Evolutionary conservation across 1,140 invertebrate genomes (phyloP).

Genomic region (Gryllus bimaculatus): DNA sequence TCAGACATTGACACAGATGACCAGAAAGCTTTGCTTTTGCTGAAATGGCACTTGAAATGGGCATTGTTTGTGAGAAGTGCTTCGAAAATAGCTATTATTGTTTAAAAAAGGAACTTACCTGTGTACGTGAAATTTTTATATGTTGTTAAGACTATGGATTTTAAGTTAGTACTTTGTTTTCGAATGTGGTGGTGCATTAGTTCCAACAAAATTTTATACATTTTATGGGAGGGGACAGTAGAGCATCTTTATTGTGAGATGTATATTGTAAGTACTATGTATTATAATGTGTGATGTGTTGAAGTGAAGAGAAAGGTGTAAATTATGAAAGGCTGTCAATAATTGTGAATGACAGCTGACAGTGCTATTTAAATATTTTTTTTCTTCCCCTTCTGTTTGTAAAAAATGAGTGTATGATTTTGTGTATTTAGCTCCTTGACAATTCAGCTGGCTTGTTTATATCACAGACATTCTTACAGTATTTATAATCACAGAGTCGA

Average conservation of each 20-base stretch:
- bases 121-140: not conserved
- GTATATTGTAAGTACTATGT: slow-evolving; percentile 1
- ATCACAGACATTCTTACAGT: not conserved
- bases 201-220: not conserved
- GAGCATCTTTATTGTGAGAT: not conserved
- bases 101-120: too few relatives aligned
- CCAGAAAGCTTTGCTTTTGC: too few relatives aligned
- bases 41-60: too few relatives aligned
- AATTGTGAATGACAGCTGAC: not conserved
- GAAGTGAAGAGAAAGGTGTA: not conserved
- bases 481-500: not conserved
- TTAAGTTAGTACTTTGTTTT: not conserved
- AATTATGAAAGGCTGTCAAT: not conserved
- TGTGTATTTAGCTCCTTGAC: not conserved
- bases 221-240: not conserved
- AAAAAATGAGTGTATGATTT: not conserved
- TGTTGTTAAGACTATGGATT: not conserved
- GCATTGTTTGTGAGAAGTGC: too few relatives aligned
- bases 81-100: too few relatives aligned
- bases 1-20: too few relatives aligned
- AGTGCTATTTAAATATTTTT: not conserved
- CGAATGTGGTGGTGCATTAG: not conserved
- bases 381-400: not conserved
- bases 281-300: slow-evolving; percentile 5
- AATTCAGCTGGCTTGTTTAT: not conserved